Evolutionary conservation across 2,888 invertebrate genomes (phyloP).

Genomic region (Spisula subtruncata): DNA sequence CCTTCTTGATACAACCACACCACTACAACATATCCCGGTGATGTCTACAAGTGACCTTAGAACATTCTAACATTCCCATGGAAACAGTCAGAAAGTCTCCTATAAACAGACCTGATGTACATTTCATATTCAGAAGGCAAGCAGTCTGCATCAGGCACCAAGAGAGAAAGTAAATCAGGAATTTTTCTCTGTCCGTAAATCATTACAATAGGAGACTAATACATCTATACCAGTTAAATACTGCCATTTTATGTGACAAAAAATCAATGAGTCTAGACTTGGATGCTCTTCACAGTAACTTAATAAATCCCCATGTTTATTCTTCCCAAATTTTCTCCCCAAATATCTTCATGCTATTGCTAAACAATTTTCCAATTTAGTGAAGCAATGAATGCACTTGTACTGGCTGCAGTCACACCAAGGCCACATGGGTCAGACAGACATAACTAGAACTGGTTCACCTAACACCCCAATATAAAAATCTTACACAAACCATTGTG

Average conservation of each 20-base stretch:
- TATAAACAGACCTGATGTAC: not conserved
- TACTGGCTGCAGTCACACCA: not conserved
- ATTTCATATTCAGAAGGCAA: constrained; percentile 1
- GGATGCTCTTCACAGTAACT: constrained; percentile 35
- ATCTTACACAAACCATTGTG: too few species aligned
- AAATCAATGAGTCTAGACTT: constrained; percentile 58
- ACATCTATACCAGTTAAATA: constrained; percentile 42
- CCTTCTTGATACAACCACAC: too few species aligned
- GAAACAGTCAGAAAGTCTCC: constrained; percentile 5
- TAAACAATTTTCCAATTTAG: constrained; percentile 8
- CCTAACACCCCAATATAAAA: too few species aligned
- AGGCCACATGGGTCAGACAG: not conserved
- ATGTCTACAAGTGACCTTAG: too few species aligned
- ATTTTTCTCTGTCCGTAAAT: constrained; percentile 36
- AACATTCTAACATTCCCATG: not conserved
- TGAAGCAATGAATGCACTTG: not conserved
- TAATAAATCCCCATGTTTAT: constrained; percentile 42
- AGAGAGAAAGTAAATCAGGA: not conserved
- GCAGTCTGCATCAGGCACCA: constrained; percentile 5
- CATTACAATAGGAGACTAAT: constrained; percentile 19
- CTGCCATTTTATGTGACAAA: constrained; percentile 43
- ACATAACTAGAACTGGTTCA: not conserved
- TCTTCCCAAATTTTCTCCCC: not conserved
- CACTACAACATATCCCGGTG: too few species aligned
- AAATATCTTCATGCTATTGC: not conserved